Percentiles rank a stretch among this genome's conserved stretches.
These are phyloP conservation scores for Typhlichthys subterraneus DNA, from an alignment of 2,797 vertebrate genomes.

Conservation along the genomic window DNA sequence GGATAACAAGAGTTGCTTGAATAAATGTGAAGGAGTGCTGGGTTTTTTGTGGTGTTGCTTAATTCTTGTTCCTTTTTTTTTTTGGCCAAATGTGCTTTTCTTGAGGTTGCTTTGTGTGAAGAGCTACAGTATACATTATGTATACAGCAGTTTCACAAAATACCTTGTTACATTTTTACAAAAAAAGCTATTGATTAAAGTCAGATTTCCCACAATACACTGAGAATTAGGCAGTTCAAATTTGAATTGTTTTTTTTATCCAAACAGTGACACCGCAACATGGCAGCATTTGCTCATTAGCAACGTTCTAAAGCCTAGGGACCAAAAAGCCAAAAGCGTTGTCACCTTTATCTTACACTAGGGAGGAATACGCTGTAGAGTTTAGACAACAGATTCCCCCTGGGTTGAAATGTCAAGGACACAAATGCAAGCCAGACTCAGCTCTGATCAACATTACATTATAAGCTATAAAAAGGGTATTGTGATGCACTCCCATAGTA, in stretches of 20 bases:
- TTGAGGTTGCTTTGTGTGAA: slow-evolving; percentile 17
- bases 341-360: background rate
- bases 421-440: background rate
- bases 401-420: too few relatives aligned
- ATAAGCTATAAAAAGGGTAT: background rate
- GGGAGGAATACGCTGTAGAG: background rate
- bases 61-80: background rate
- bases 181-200: background rate
- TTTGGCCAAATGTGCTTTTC: slow-evolving; percentile 4
- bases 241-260: too few relatives aligned
- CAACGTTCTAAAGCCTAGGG: background rate
- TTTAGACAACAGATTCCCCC: too few relatives aligned
- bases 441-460: background rate
- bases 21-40: slow-evolving; percentile 19
- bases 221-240: too few relatives aligned
- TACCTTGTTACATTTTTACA: slow-evolving; percentile 4
- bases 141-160: slow-evolving; percentile 29
- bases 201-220: background rate
- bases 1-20: slow-evolving; percentile 13
- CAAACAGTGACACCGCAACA: background rate
- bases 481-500: background rate
- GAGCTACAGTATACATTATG: slow-evolving; percentile 35
- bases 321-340: background rate
- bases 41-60: slow-evolving; percentile 17
- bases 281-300: background rate